Percentiles rank a stretch among this genome's conserved stretches.
Conservation (phyloP, 2,797 vertebrate species). For the Esox lucius region DNA sequence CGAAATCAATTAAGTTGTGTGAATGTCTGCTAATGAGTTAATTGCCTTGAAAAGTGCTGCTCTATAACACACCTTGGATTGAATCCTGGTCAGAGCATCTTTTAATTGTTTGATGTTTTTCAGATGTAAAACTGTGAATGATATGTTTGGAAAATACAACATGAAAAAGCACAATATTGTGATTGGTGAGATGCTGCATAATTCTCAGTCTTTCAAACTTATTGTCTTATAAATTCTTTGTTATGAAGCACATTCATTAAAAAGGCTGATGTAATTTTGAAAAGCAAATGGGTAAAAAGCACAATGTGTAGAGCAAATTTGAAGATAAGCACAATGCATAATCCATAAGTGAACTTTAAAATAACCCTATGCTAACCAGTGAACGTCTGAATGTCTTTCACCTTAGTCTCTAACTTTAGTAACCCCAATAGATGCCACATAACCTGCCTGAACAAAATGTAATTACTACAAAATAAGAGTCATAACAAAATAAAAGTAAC, state of each 20-base stretch:
- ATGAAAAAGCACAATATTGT: slow-evolving; percentile 61
- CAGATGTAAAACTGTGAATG: slow-evolving; percentile 15
- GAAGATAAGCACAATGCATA: slow-evolving; percentile 21
- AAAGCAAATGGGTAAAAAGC: not conserved
- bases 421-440: not conserved
- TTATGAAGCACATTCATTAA: slow-evolving; percentile 3
- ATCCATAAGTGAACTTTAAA: slow-evolving; percentile 5
- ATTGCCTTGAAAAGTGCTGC: not conserved
- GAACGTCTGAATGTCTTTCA: slow-evolving; percentile 9
- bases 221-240: slow-evolving; percentile 30
- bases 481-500: slow-evolving; percentile 15
- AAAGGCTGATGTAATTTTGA: not conserved
- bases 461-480: slow-evolving; percentile 6
- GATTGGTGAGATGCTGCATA: slow-evolving; percentile 45
- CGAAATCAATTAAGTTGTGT: not conserved
- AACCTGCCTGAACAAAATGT: not conserved
- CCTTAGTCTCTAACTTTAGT: slow-evolving; percentile 11
- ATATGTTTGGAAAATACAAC: slow-evolving; percentile 7
- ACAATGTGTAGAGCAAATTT: slow-evolving; percentile 10
- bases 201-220: slow-evolving; percentile 18
- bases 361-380: slow-evolving; percentile 5
- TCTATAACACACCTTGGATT: not conserved
- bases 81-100: not conserved
- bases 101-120: slow-evolving; percentile 32
- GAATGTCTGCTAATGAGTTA: not conserved